Base-by-base conservation (phyloP, 92 coral and sea anemone species). In the Porites lobata region DNA sequence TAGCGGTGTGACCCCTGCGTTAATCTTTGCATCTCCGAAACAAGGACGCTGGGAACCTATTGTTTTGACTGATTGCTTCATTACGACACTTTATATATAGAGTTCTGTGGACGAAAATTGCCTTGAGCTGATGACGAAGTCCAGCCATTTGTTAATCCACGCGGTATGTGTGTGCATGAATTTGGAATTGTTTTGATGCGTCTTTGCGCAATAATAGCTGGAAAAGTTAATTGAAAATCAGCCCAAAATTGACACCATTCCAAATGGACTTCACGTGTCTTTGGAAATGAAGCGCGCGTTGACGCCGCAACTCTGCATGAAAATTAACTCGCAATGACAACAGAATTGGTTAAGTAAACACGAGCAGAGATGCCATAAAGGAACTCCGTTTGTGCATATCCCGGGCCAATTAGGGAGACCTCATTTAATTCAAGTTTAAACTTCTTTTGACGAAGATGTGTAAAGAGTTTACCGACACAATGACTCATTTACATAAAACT, bases 401-500 rank as follows among this genome's bases (percentile, higher is more conserved):
- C 58, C 69, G 53, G 89, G n/a, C 96, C 98, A 94, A 94, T 94
- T 84, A 88, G 87, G 78, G 65, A 17, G 32, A 65, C 78, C 65
- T 84, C 75, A 80, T 72, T 75, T 92, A 88, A 93, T 93, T 89
- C 82, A 87, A 84, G 75, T 85, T 70, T 85, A 85, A 82, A 83
- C 90, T 86, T 65, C 77, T 82, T 93, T 94, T 93, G 92, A 95
- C 95, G 76, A 78, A 65, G 79, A 80, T 91, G 90, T 95, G 85
- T 89, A 82, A 89, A 85, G 88, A 74, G 91, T 53, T 65, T 15
- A 47, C 7, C 51, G 13, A 71, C 56, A 91, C 92, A 87, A 91
- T 87, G 51, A 32, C 69, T 87, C 80, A 91, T 91, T 91, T 69
- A 70, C 94, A 91, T 91, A 91, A 52, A 72, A 85, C 80, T 62